Conservation (phyloP, 2,888 invertebrate species). For the Phrixothrix hirtus region DNA sequence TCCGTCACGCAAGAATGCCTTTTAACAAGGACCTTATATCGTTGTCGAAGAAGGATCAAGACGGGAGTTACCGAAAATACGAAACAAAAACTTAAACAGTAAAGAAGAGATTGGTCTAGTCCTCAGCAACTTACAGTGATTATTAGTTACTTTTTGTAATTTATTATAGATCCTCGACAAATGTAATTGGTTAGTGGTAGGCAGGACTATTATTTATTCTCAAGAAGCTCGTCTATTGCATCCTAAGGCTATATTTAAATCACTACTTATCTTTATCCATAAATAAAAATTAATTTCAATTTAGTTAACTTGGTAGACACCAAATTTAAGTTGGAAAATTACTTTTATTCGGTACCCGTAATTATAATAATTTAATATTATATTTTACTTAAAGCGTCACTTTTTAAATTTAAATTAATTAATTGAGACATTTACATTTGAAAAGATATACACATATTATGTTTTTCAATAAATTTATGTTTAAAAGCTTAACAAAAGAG, state of each 20-base stretch:
- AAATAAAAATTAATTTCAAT: conserved; percentile 10
- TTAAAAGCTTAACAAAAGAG: no score
- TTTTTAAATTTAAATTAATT: background rate
- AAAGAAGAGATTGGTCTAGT: conserved; percentile 14
- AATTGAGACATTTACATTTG: no score
- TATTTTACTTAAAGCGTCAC: background rate
- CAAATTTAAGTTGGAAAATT: no score
- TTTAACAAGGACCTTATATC: conserved; percentile 2
- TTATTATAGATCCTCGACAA: conserved; percentile 19
- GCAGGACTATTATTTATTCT: conserved; percentile 11
- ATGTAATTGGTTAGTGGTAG: conserved; percentile 22
- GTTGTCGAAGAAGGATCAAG: background rate
- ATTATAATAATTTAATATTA: no score
- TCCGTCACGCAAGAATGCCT: conserved; percentile 16
- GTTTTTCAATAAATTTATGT: no score
- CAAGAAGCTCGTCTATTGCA: conserved; percentile 13
- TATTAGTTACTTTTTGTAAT: conserved; percentile 13
- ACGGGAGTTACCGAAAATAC: conserved; percentile 3
- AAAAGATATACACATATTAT: no score
- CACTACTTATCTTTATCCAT: conserved; percentile 1
- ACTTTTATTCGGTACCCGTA: no score
- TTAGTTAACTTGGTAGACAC: conserved; percentile 14
- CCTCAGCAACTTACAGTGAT: conserved; percentile 11
- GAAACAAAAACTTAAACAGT: conserved; percentile 15
- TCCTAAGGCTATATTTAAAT: conserved; percentile 12